Conservation (phyloP, 1,140 invertebrate species). For the Ostrea denselamellosa region DNA sequence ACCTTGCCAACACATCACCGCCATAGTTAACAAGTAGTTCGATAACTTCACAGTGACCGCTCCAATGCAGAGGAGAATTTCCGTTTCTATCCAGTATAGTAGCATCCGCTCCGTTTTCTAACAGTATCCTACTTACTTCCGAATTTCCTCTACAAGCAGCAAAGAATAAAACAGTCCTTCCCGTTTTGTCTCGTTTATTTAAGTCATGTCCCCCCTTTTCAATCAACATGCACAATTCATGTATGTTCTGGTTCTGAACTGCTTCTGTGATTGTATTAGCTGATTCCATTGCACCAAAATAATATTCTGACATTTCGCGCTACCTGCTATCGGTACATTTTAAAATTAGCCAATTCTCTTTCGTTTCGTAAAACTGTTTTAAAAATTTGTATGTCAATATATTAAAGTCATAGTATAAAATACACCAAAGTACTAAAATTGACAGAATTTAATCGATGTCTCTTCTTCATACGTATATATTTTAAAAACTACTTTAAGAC, state of each 20-base stretch:
- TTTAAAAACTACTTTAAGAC: not conserved
- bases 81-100: conserved; percentile 56
- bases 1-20: conserved; percentile 54
- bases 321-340: not conserved
- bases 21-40: conserved; percentile 60
- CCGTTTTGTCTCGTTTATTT: conserved; percentile 54
- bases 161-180: conserved; percentile 58
- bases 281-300: conserved; percentile 27
- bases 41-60: conserved; percentile 62
- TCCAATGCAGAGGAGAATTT: conserved; percentile 66
- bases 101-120: conserved; percentile 57
- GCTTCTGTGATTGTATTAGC: not conserved
- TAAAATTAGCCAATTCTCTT: not conserved
- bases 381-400: too few relatives aligned
- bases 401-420: too few relatives aligned
- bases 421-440: too few relatives aligned
- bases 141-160: conserved; percentile 57
- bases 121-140: conserved; percentile 50
- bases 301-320: conserved; percentile 9
- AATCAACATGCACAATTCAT: conserved; percentile 10
- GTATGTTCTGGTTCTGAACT: not conserved
- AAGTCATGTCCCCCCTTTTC: conserved; percentile 50
- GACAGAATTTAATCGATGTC: too few relatives aligned
- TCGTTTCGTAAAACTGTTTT: not conserved
- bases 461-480: not conserved